These are phyloP conservation scores for Ranitomeya variabilis DNA, from an alignment of 2,113 vertebrate genomes.

Conservation along the genomic window DNA sequence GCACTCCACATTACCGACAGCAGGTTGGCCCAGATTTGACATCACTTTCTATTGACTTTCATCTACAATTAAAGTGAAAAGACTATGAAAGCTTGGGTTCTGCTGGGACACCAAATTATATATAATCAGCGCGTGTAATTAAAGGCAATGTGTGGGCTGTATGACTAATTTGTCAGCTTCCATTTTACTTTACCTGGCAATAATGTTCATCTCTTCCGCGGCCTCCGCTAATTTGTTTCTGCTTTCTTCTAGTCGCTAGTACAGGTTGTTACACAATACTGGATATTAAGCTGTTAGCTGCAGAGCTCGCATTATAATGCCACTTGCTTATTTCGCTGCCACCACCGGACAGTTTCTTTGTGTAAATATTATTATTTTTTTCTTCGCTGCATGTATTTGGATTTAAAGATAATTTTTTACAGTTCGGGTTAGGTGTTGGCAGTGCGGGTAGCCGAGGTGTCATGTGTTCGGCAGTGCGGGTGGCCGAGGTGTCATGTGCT, in stretches of 20 bases:
- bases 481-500: too few species aligned
- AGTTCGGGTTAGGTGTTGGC: too few species aligned
- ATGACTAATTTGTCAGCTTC: slow-evolving; percentile 51
- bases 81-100: slow-evolving; percentile 29
- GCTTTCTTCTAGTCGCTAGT: not conserved
- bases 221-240: slow-evolving; percentile 19
- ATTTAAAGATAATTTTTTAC: too few species aligned
- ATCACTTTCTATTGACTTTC: slow-evolving; percentile 14
- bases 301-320: not conserved
- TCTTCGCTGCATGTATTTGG: too few species aligned
- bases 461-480: too few species aligned
- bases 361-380: not conserved
- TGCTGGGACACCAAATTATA: slow-evolving; percentile 54
- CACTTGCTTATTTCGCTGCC: not conserved
- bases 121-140: slow-evolving; percentile 51
- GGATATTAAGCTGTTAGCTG: not conserved
- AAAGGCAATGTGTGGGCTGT: slow-evolving; percentile 49
- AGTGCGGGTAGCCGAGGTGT: too few species aligned
- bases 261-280: not conserved
- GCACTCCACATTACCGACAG: not conserved
- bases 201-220: slow-evolving; percentile 12
- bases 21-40: not conserved
- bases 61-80: slow-evolving; percentile 31
- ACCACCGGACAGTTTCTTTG: not conserved
- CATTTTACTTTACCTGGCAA: slow-evolving; percentile 54